phyloP scores from a whole-genome alignment of 2,797 vertebrate species.

The Smutsia temminckii region DNA sequence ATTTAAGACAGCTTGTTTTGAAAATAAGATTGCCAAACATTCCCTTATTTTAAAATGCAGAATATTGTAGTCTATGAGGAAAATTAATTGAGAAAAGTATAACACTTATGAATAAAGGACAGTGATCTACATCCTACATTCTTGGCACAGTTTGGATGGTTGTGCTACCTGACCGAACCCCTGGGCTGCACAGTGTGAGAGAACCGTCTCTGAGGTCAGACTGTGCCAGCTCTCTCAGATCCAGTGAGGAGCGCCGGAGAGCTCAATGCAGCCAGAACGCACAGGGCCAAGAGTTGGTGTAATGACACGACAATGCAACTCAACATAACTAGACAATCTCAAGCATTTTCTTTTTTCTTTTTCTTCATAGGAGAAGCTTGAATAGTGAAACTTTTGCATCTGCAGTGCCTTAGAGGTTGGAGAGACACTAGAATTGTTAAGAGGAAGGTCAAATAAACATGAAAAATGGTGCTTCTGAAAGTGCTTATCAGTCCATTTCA shows the following conservation, averaged over 20 bases:
- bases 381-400: background rate
- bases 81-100: background rate
- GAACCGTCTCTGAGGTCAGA: accelerated
- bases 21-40: background rate
- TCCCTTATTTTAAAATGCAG: background rate
- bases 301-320: background rate
- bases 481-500: background rate
- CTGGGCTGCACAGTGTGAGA: background rate
- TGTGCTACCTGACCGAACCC: background rate
- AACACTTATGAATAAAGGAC: background rate
- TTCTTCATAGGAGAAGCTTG: background rate
- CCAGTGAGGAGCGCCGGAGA: background rate
- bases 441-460: background rate
- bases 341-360: background rate
- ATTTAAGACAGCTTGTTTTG: background rate
- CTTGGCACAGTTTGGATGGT: background rate
- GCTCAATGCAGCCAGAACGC: background rate
- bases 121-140: accelerated
- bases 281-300: background rate
- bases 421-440: background rate
- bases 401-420: background rate
- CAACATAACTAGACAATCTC: background rate
- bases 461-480: background rate
- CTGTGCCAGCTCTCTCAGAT: too few species aligned
- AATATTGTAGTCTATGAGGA: background rate